phyloP scores from a whole-genome alignment of 2,797 vertebrate genomes.

The Capromys pilorides region DNA sequence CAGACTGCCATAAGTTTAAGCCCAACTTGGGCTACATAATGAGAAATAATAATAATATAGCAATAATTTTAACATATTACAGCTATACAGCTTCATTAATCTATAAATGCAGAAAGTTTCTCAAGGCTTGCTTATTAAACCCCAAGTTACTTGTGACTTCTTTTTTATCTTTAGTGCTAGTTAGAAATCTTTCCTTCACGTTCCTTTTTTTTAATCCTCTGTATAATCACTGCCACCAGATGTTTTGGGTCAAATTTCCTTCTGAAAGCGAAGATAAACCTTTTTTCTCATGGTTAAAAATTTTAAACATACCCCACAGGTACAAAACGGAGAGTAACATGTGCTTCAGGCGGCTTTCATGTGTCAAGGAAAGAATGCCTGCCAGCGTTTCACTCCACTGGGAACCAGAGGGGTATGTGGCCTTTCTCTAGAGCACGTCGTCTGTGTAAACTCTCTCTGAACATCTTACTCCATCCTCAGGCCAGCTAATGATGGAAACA shows the following conservation, averaged over 20 bases:
- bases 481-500: not conserved
- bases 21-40: not conserved
- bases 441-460: slow-evolving; percentile 5
- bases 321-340: slow-evolving; percentile 58
- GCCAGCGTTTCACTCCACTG: not conserved
- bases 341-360: slow-evolving; percentile 54
- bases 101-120: slow-evolving; percentile 10
- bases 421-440: not conserved
- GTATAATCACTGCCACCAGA: slow-evolving; percentile 49
- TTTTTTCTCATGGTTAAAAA: slow-evolving; percentile 31
- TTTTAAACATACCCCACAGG: slow-evolving; percentile 61
- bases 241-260: slow-evolving; percentile 43
- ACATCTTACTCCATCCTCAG: not conserved
- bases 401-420: not conserved
- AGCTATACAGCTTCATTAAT: not conserved
- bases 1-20: not conserved
- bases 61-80: not conserved
- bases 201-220: slow-evolving; percentile 27
- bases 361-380: slow-evolving; percentile 40
- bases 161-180: not conserved
- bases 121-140: slow-evolving; percentile 5
- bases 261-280: slow-evolving; percentile 51
- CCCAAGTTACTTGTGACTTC: slow-evolving; percentile 2
- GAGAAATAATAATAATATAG: not conserved
- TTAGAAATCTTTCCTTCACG: slow-evolving; percentile 34